Conservation (phyloP, 2,113 vertebrate genomes). For the Genyomyrus donnyi region DNA sequence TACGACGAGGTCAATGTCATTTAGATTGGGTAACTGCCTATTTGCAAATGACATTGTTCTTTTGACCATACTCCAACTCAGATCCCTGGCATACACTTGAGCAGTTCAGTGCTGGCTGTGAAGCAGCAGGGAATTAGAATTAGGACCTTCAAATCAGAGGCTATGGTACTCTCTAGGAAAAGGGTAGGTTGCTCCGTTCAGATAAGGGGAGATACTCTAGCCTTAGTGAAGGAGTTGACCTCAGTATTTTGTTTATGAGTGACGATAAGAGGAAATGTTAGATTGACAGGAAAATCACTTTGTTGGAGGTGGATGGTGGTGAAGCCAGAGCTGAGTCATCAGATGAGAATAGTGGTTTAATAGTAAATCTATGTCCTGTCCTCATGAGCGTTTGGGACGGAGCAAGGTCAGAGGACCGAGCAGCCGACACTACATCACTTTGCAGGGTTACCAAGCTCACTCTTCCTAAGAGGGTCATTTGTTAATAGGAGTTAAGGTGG, state of each 20-base stretch:
- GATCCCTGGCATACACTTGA: neutral
- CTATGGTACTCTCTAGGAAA: neutral
- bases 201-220: neutral
- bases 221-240: neutral
- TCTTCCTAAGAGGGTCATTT: neutral
- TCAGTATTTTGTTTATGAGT: neutral
- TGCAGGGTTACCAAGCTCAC: neutral
- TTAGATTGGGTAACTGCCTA: neutral
- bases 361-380: neutral
- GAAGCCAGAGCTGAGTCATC: neutral
- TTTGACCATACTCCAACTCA: neutral
- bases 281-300: neutral
- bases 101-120: neutral
- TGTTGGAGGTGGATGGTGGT: neutral
- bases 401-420: neutral
- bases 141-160: neutral
- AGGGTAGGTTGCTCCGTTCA: neutral
- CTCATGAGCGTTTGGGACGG: neutral
- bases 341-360: neutral
- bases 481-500: neutral
- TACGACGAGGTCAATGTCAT: neutral
- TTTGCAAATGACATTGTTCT: neutral
- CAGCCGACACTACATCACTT: neutral
- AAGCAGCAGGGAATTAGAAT: neutral
- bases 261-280: neutral